Percentiles rank a stretch among this genome's conserved stretches.
These are phyloP conservation scores for Myocastor coypus DNA, from an alignment of 2,113 vertebrate genomes.

Conservation along the genomic window DNA sequence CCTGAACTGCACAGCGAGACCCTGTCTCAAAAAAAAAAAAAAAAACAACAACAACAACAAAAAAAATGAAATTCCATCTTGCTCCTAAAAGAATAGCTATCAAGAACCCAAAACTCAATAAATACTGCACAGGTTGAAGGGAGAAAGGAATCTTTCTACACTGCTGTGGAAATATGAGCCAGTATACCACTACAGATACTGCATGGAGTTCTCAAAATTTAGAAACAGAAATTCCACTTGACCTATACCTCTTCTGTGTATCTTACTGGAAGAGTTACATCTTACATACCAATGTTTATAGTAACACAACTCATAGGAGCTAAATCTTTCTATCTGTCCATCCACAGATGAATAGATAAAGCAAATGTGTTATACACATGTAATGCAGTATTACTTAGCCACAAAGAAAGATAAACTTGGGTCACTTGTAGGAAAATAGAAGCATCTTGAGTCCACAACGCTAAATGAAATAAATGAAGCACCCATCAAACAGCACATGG, in stretches of 20 bases:
- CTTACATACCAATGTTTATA: neutral
- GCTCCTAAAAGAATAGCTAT: neutral
- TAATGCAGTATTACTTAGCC: neutral
- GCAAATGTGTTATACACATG: neutral
- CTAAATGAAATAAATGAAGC: neutral
- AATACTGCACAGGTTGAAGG: neutral
- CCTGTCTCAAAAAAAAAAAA: too few relatives aligned
- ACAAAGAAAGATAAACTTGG: neutral
- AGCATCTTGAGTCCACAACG: neutral
- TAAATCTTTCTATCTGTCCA: neutral
- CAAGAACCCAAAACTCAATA: neutral
- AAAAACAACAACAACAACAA: too few relatives aligned
- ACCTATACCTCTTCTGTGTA: neutral
- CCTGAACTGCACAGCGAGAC: too few relatives aligned
- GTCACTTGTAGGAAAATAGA: neutral
- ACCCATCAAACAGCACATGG: neutral
- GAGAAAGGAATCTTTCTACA: neutral
- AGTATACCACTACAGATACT: neutral
- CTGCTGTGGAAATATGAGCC: neutral
- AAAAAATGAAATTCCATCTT: neutral
- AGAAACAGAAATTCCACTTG: neutral
- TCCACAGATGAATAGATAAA: neutral
- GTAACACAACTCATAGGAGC: neutral
- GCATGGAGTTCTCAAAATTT: neutral
- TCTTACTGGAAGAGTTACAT: neutral